These are phyloP conservation scores for Parus major DNA, from an alignment of 2,113 vertebrate genomes.

Conservation along the genomic window DNA sequence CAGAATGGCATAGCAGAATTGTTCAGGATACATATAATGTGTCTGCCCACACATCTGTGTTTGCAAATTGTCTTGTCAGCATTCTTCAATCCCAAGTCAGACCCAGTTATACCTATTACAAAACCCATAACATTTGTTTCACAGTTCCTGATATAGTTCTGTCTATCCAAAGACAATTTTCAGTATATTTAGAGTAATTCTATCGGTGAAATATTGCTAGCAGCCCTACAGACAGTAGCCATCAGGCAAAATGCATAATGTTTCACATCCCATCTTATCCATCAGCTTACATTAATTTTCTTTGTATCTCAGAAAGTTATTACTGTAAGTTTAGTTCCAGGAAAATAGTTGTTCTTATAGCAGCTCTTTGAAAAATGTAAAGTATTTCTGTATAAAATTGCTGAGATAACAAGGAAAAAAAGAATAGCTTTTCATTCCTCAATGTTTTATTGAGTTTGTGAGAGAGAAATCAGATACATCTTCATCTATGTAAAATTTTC, in stretches of 20 bases:
- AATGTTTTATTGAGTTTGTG: not conserved
- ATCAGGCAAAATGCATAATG: not conserved
- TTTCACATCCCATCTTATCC: not conserved
- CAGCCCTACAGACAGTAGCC: not conserved
- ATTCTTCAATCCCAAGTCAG: not conserved
- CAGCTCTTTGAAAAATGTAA: not conserved
- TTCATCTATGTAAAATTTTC: not conserved
- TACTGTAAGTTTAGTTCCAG: not conserved
- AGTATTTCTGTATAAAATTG: not conserved
- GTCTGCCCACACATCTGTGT: slow-evolving; percentile 19
- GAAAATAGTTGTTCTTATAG: not conserved
- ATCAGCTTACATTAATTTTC: not conserved
- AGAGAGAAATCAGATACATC: not conserved
- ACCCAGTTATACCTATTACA: not conserved
- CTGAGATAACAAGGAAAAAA: not conserved
- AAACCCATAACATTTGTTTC: not conserved
- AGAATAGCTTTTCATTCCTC: not conserved
- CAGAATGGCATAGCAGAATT: not conserved
- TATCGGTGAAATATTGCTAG: not conserved
- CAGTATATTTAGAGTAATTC: not conserved
- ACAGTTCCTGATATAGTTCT: not conserved
- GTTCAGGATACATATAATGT: not conserved
- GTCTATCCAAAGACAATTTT: not conserved
- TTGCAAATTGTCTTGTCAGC: slow-evolving; percentile 14
- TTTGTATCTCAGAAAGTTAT: not conserved